These are phyloP conservation scores for Mnemiopsis leidyi DNA, from an alignment of 37 sponge, comb jelly and placozoan species.

Conservation along the genomic window DNA sequence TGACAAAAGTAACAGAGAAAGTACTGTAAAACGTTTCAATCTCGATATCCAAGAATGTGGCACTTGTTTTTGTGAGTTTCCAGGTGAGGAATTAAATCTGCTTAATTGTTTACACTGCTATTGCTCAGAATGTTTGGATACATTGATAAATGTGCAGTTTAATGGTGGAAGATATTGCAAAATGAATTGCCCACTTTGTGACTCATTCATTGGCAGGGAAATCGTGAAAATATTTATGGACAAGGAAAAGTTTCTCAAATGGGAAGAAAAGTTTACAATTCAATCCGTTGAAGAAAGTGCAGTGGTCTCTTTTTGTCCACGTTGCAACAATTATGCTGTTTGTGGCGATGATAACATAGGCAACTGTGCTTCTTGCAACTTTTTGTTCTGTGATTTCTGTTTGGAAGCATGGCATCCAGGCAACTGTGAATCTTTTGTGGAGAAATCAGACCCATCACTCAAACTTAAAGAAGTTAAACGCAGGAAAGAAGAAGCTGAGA, in stretches of 20 bases:
- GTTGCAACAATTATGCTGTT: constrained; percentile 43
- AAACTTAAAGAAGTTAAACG: neutral
- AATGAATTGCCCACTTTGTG: constrained; percentile 19
- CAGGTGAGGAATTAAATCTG: neutral
- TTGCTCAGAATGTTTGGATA: neutral
- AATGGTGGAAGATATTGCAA: neutral
- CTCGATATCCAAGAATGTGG: neutral
- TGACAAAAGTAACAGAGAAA: neutral
- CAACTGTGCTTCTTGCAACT: neutral
- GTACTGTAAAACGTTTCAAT: neutral
- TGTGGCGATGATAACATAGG: neutral
- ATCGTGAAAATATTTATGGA: neutral
- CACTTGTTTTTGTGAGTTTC: constrained; percentile 45
- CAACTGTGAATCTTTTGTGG: neutral
- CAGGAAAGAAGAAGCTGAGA: neutral
- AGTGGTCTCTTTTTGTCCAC: neutral
- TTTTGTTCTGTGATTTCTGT: neutral
- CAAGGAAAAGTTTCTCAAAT: neutral
- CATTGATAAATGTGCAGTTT: neutral
- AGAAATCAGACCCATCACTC: neutral
- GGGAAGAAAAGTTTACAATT: neutral
- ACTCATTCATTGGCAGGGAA: neutral
- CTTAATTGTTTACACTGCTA: neutral
- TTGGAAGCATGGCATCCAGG: neutral
- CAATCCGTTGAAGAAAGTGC: constrained; percentile 11